phyloP scores from a whole-genome alignment of 2,888 invertebrate species.

The Ectemnius continuus region DNA sequence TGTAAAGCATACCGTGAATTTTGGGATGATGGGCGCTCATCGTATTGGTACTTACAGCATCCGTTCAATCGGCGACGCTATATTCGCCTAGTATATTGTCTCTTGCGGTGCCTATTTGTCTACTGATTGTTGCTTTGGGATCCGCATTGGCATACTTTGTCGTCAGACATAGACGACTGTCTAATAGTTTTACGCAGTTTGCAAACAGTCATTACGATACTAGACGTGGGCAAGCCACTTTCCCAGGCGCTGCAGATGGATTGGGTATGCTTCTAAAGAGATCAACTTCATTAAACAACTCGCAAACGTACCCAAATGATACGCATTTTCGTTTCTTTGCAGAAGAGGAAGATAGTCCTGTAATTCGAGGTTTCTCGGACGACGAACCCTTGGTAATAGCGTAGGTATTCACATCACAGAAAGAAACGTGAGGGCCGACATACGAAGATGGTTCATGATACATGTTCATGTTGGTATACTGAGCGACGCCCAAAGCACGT shows the following conservation, averaged over 20 bases:
- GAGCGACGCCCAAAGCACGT: conserved; percentile 20
- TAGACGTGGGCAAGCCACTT: conserved; percentile 91
- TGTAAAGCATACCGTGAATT: neutral
- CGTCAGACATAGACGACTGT: conserved; percentile 85
- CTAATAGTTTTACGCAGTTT: conserved; percentile 89
- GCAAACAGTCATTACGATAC: conserved; percentile 92
- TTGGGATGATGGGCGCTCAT: neutral
- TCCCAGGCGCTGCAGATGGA: conserved; percentile 83
- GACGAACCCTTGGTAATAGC: conserved; percentile 96
- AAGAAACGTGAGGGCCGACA: neutral
- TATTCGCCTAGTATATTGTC: conserved; percentile 75
- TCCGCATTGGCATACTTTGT: conserved; percentile 83
- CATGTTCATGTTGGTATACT: conserved; percentile 13
- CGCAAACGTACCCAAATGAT: neutral
- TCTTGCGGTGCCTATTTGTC: conserved; percentile 80
- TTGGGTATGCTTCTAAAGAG: conserved; percentile 79
- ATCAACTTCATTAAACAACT: neutral
- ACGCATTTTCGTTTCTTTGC: conserved; percentile 58
- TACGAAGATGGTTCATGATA: conserved; percentile 13
- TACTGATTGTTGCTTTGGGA: conserved; percentile 80
- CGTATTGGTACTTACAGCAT: conserved; percentile 16
- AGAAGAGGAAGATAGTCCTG: conserved; percentile 92
- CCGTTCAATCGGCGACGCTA: conserved; percentile 62
- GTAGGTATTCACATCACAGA: conserved; percentile 77
- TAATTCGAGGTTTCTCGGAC: conserved; percentile 94